Percentiles rank a stretch among this genome's conserved stretches.
Evolutionary conservation across 2,888 invertebrate species (phyloP).

Genomic region (Drosophila niveifrons): DNA sequence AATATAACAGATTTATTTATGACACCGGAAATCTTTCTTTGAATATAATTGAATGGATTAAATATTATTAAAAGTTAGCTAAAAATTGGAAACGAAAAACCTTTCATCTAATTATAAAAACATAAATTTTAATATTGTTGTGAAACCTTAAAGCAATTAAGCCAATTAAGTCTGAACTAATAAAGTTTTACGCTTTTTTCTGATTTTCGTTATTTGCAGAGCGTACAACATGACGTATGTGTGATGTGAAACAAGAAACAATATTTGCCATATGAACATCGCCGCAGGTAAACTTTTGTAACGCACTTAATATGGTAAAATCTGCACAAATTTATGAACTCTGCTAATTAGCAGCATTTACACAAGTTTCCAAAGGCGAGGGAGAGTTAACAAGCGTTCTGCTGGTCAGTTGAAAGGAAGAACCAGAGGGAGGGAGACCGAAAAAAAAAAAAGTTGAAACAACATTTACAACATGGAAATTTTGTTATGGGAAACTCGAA

Average conservation of each 20-base stretch:
- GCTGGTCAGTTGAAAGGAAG: conserved; percentile 15
- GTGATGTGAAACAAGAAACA: conserved; percentile 16
- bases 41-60: too few relatives aligned
- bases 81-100: not conserved
- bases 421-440: not conserved
- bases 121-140: not conserved
- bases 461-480: conserved; percentile 49
- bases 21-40: not conserved
- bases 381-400: conserved; percentile 1
- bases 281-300: conserved; percentile 35
- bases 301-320: conserved; percentile 36
- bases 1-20: not conserved
- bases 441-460: conserved; percentile 12
- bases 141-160: not conserved
- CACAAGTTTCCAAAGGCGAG: conserved; percentile 6
- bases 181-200: conserved; percentile 1
- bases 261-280: conserved; percentile 23
- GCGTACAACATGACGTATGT: conserved; percentile 13
- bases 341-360: conserved; percentile 64
- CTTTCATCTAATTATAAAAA: not conserved
- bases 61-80: too few relatives aligned
- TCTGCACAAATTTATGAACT: conserved; percentile 61
- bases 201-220: conserved; percentile 24
- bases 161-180: not conserved
- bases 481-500: conserved; percentile 30